Evolutionary conservation across 2,888 invertebrate genomes (phyloP).

Genomic region (Syrphus vitripennis): DNA sequence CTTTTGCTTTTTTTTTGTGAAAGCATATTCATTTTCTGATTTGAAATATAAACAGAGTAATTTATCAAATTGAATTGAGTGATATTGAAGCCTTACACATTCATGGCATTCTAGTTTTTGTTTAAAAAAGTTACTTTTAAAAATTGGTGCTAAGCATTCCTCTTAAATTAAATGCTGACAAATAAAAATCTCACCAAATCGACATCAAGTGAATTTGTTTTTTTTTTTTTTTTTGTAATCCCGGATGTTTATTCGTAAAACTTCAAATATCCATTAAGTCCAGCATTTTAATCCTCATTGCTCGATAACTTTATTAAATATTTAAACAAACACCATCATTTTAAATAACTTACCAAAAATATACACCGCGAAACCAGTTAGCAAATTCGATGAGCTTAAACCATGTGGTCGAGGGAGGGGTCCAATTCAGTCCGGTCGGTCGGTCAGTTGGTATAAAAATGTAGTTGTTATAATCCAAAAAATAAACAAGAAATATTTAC

Average conservation of each 20-base stretch:
- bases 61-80: no score
- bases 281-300: neutral
- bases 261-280: neutral
- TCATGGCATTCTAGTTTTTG: no score
- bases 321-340: conserved; percentile 7
- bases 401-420: conserved; percentile 21
- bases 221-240: neutral
- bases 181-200: neutral
- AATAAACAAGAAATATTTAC: conserved; percentile 24
- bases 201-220: neutral
- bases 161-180: neutral
- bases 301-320: conserved; percentile 10
- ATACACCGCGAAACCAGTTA: conserved; percentile 52
- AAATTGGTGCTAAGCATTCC: neutral
- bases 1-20: conserved; percentile 1
- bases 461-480: conserved; percentile 39
- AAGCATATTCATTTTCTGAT: neutral
- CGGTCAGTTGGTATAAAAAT: neutral
- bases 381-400: conserved; percentile 53
- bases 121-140: neutral
- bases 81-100: no score
- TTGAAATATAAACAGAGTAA: no score
- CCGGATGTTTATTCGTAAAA: neutral
- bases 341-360: conserved; percentile 51
- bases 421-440: no score